Base-by-base conservation (phyloP, 2,888 invertebrate genomes). In the Macropis europaea region DNA sequence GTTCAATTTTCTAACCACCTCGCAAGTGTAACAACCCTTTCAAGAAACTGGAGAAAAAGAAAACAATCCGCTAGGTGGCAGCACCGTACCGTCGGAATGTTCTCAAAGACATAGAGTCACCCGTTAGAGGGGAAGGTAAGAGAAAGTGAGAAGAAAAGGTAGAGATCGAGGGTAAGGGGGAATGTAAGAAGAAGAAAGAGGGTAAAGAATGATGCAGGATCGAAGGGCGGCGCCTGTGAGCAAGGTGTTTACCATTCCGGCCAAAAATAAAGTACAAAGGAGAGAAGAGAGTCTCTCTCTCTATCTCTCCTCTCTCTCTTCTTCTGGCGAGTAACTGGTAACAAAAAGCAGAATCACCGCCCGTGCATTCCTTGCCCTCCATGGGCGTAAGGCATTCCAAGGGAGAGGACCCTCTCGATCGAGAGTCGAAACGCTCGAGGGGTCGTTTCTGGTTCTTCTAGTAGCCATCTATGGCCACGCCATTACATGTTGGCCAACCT, bases 241-340 rank as follows among this genome's bases (percentile, higher is more conserved):
- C 87, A 87, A 88, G 88, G 89, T 89, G 88, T 89, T 88, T 87
- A 88, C 87, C 88, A 88, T 89, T 88, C 83, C 76, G 82, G 76
- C 83, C 81, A 84, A 88, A 88, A 88, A 88, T 87, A 86, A 88
- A 87, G 83, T 84, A 86, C 83, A 86, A 86, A 84, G 79, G 63
- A 69, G 24, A 30, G 52, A 36, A 40, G 22, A 47, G 30, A 28
- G 45, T n/a, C 59, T 75, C 68, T 64, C 24, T 68, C 80, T 79
- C 82, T 84, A n/a, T 47, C 77, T 78, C 82, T 82, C 73, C 82
- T 83, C 69, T 74, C 82, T 83, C 69, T 53, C 52, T 17, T 62
- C 80, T 79, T 79, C 81, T 77, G 74, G 83, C 84, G 85, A n/a
- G n/a, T 86, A 84, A 84, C 83, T 82, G 83, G 82, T 81, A 85